Evolutionary conservation across 2,888 invertebrate species (phyloP).

Genomic region (Tiphia femorata): DNA sequence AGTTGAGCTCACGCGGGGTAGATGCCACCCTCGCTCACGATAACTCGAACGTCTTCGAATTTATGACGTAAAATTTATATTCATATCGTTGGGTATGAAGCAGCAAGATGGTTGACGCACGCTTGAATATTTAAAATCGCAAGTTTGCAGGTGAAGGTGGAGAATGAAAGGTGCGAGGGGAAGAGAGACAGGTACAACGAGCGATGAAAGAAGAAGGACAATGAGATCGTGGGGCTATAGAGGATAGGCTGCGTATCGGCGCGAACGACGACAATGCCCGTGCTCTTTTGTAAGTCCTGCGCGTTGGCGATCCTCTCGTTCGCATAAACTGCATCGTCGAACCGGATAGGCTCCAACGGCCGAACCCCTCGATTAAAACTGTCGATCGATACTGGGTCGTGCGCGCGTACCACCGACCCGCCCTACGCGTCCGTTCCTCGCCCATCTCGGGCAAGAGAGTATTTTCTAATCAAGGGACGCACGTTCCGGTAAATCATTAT

Average conservation of each 20-base stretch:
- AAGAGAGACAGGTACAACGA: constrained; percentile 19
- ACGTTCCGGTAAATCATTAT: no score
- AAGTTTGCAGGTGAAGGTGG: constrained; percentile 6
- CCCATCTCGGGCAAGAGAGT: no score
- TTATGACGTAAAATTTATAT: no score
- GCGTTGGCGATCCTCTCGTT: constrained; percentile 57
- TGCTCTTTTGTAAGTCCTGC: constrained; percentile 51
- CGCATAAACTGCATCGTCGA: constrained; percentile 48
- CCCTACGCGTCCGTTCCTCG: no score
- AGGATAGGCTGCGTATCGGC: constrained; percentile 30
- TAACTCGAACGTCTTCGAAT: no score
- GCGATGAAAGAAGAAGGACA: constrained; percentile 29
- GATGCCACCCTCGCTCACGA: no score
- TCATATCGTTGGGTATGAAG: not conserved
- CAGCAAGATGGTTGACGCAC: no score
- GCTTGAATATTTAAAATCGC: no score
- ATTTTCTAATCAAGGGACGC: no score
- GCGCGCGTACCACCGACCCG: constrained; percentile 19
- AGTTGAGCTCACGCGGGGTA: no score
- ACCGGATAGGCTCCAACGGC: constrained; percentile 49
- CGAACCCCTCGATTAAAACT: constrained; percentile 52
- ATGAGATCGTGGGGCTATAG: constrained; percentile 28
- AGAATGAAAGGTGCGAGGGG: constrained; percentile 13
- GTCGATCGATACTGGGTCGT: constrained; percentile 42
- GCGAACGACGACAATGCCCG: constrained; percentile 44